Base-by-base conservation (phyloP, 2,113 vertebrate species). In the Erythrolamprus reginae region DNA sequence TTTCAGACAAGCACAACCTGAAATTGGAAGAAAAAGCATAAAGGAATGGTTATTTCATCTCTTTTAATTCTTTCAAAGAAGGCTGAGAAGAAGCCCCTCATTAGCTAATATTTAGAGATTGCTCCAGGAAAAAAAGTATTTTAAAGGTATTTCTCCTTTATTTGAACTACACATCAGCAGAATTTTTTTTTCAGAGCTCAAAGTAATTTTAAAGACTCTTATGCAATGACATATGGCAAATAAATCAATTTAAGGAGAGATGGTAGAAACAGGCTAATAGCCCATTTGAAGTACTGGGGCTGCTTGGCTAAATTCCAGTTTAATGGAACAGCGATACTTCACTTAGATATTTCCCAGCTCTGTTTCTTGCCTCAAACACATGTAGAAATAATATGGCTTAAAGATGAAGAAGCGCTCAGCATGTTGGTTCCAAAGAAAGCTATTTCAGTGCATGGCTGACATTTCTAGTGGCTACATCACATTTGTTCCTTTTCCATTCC, bases 1-100 rank as follows among this genome's bases (percentile, higher is more conserved):
- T 92, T 15, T 85, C 86, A 52, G 82, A 95, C 84, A 50, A 93
- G 87, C 88, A 87, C 65, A 91, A 51, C 90, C 89, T 83, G 70
- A 87, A 56, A 45, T 56, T 91, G 50, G n/a, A 89, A 53, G 45
- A 12, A 90, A 51, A 93, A 10, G 21, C 85, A 92, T 0, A 84
- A 89, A 90, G 23, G 23, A 65, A 82, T 47, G 84, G 48, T 19
- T 70, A 86, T 89, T 42, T 89, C 12, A 65, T 82, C 91, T 92
- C 38, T 92, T 89, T 82, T 85, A 70, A 55, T 28, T 17, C 19
- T 65, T 33, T 52, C 82, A 85, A 93, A 85, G 1, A 2, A 89
- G 10, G 82, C 58, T 58, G 90, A 82, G 42, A 26, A 17, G 33
- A 84, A 77, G 83, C 0, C 15, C 7, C 33, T 77, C 38, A 53